phyloP scores from a whole-genome alignment of 2,113 vertebrate genomes.

The Isichthys henryi region DNA sequence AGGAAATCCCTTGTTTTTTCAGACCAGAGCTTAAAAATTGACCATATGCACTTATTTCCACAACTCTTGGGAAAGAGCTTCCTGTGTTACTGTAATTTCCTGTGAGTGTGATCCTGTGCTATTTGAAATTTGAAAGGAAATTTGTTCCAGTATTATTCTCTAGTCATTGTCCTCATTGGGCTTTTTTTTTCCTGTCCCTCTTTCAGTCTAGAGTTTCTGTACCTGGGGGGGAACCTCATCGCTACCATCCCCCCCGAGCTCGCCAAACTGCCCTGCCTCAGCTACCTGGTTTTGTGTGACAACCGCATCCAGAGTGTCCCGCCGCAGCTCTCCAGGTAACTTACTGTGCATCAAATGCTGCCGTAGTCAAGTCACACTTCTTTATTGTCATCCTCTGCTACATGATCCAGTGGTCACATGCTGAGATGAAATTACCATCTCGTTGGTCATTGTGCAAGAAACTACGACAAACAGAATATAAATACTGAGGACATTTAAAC shows the following conservation, averaged over 20 bases:
- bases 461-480: background rate
- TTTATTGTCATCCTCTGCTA: background rate
- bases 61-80: background rate
- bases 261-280: constrained; percentile 82
- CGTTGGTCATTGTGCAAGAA: background rate
- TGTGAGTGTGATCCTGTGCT: background rate
- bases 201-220: constrained; percentile 85
- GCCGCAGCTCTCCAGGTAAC: constrained; percentile 88
- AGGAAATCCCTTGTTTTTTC: background rate
- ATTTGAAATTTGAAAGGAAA: background rate
- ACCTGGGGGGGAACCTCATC: constrained; percentile 95
- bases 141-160: background rate
- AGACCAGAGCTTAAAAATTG: background rate
- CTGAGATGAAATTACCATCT: background rate
- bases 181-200: constrained; percentile 22
- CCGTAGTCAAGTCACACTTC: background rate
- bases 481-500: background rate
- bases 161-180: background rate
- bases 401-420: background rate
- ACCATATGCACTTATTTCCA: background rate
- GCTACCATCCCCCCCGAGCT: constrained; percentile 85
- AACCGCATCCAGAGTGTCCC: constrained; percentile 96
- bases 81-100: background rate
- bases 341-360: background rate
- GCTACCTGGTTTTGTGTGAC: constrained; percentile 90